Percentiles rank a stretch among this genome's conserved stretches.
Evolutionary conservation across 2,888 invertebrate species (phyloP).

Genomic region (Acrobasis suavella): DNA sequence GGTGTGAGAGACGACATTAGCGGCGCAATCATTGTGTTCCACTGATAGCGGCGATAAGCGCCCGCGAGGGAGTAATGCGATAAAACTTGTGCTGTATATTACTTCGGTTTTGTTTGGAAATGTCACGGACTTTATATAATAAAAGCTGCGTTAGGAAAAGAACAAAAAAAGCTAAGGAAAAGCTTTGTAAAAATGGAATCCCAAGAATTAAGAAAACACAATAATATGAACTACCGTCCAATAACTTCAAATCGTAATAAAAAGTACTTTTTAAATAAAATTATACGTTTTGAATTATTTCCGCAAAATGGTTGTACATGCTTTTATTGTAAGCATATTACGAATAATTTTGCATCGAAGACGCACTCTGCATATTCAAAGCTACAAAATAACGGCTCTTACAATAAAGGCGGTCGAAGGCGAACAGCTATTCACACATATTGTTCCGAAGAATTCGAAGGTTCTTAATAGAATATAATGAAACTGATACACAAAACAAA

Average conservation of each 20-base stretch:
- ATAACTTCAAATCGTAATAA: too few relatives aligned
- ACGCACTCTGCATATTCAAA: slow-evolving; percentile 26
- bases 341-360: slow-evolving; percentile 9
- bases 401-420: slow-evolving; percentile 14
- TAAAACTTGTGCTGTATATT: slow-evolving; percentile 24
- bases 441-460: slow-evolving; percentile 16
- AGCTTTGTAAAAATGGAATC: not conserved
- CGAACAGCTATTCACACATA: slow-evolving; percentile 14
- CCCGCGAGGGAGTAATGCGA: slow-evolving; percentile 60
- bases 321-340: not conserved
- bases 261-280: not conserved
- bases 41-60: slow-evolving; percentile 65
- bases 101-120: slow-evolving; percentile 20
- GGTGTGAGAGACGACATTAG: slow-evolving; percentile 34
- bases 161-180: slow-evolving; percentile 5
- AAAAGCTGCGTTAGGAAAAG: slow-evolving; percentile 19
- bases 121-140: slow-evolving; percentile 11
- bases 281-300: not conserved
- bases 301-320: not conserved
- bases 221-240: too few relatives aligned
- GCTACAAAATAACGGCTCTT: slow-evolving; percentile 20
- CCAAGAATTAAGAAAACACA: not conserved
- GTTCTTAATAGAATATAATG: slow-evolving; percentile 6
- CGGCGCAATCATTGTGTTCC: slow-evolving; percentile 52
- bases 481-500: slow-evolving; percentile 8